phyloP scores from a whole-genome alignment of 2,888 invertebrate species.

The Sabatieria punctata region DNA sequence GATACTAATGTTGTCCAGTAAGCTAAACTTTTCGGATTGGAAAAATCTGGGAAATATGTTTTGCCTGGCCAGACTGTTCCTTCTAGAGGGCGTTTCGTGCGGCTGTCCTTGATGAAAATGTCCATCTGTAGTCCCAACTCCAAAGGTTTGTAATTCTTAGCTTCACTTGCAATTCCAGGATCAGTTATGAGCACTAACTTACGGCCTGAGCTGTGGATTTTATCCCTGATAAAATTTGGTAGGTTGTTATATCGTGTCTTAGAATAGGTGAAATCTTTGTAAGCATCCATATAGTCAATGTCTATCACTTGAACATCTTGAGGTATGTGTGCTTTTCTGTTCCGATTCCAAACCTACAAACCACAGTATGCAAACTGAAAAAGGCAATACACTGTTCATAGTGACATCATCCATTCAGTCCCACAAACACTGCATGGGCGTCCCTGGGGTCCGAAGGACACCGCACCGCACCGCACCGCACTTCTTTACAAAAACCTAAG shows the following conservation, averaged over 20 bases:
- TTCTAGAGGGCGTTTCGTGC: slow-evolving; percentile 45
- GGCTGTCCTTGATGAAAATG: slow-evolving; percentile 52
- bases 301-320: slow-evolving; percentile 55
- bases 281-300: slow-evolving; percentile 57
- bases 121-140: slow-evolving; percentile 24
- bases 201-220: slow-evolving; percentile 51
- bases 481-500: too few species aligned
- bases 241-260: neutral
- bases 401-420: too few species aligned
- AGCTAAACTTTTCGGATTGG: slow-evolving; percentile 49
- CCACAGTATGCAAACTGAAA: too few species aligned
- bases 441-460: too few species aligned
- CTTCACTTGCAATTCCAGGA: neutral
- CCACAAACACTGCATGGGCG: too few species aligned
- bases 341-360: neutral
- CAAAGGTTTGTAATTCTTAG: neutral
- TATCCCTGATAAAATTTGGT: slow-evolving; percentile 33
- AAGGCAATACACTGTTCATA: too few species aligned
- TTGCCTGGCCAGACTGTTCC: slow-evolving; percentile 47
- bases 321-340: slow-evolving; percentile 12
- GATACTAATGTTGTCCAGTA: slow-evolving; percentile 58
- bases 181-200: slow-evolving; percentile 52
- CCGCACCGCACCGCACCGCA: too few species aligned
- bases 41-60: slow-evolving; percentile 55
- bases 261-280: slow-evolving; percentile 62